These are phyloP conservation scores for Melangyna quadrimaculata DNA, from an alignment of 2,888 invertebrate species.

Conservation along the genomic window DNA sequence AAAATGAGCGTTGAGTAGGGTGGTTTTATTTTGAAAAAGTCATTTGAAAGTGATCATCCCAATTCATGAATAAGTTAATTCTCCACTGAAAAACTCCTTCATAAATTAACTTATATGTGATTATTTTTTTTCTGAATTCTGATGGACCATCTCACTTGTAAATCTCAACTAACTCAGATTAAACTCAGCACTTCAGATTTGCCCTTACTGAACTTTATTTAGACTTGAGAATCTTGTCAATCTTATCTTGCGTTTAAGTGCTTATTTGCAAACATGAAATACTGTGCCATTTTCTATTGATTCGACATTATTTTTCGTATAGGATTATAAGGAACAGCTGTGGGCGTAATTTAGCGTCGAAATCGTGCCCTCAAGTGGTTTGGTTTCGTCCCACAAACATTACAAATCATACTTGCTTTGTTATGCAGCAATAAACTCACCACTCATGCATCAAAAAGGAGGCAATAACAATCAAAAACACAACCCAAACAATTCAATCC, in stretches of 20 bases:
- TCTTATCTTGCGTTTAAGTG: background rate
- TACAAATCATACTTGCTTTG: background rate
- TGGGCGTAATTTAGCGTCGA: background rate
- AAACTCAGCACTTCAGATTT: too few species aligned
- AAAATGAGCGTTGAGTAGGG: too few species aligned
- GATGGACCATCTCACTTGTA: too few species aligned
- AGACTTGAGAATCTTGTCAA: background rate
- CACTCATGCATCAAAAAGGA: conserved; percentile 51
- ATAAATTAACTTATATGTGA: too few species aligned
- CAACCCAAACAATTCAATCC: conserved; percentile 27
- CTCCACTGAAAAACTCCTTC: too few species aligned
- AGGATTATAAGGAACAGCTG: background rate
- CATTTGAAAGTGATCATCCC: too few species aligned
- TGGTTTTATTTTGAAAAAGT: too few species aligned
- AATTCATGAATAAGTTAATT: too few species aligned
- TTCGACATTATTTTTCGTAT: background rate
- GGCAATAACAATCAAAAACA: conserved; percentile 59
- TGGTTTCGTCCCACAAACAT: background rate
- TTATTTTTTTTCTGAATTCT: too few species aligned
- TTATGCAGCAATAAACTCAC: conserved; percentile 4
- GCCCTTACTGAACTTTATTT: too few species aligned
- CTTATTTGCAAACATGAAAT: background rate
- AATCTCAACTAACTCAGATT: too few species aligned
- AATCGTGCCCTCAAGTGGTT: background rate
- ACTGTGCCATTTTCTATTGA: background rate